phyloP scores from a whole-genome alignment of 2,888 invertebrate genomes.

The Aspidiotus rigidus region DNA sequence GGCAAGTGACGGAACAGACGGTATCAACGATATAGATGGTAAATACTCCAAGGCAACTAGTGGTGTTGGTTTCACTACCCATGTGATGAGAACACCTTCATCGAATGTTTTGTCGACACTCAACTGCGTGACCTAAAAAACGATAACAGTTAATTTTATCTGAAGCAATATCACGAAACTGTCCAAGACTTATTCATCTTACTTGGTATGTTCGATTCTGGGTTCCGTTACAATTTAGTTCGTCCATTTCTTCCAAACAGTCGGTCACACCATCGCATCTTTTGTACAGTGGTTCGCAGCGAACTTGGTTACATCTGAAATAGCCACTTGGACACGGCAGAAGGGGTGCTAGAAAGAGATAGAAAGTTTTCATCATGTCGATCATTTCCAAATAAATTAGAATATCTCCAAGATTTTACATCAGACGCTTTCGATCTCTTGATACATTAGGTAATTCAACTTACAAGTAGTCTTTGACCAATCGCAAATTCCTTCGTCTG shows the following conservation, averaged over 20 bases:
- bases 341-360: no score
- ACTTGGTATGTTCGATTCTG: conserved; percentile 30
- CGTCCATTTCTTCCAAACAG: conserved; percentile 67
- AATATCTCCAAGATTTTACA: neutral
- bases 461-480: neutral
- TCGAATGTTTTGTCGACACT: neutral
- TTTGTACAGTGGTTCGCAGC: conserved; percentile 52
- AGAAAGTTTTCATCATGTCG: no score
- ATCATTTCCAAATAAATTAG: no score
- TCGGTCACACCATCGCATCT: conserved; percentile 60
- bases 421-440: neutral
- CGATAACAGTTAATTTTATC: neutral
- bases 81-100: neutral
- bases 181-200: neutral
- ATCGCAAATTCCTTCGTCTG: conserved; percentile 45
- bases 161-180: neutral
- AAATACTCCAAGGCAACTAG: conserved; percentile 18
- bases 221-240: conserved; percentile 50
- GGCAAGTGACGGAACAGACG: conserved; percentile 39
- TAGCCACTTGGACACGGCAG: conserved; percentile 46
- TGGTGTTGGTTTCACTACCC: neutral
- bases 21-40: conserved; percentile 45
- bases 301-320: conserved; percentile 52
- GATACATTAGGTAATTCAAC: neutral
- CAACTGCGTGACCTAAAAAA: neutral